Conservation (phyloP, 2,888 invertebrate genomes). For the Entomobrya multifasciata region DNA sequence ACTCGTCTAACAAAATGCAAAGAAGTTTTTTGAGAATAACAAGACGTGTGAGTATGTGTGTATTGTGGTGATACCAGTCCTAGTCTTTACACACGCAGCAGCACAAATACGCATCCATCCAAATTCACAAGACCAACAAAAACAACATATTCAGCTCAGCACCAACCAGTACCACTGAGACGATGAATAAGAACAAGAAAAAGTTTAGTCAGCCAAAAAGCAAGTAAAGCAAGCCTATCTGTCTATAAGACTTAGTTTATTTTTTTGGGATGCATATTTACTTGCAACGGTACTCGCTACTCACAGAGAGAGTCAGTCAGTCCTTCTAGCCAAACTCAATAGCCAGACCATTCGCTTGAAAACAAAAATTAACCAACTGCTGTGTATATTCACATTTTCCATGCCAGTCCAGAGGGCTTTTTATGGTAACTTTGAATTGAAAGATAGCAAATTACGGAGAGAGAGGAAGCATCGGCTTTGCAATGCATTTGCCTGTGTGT, state of each 20-base stretch:
- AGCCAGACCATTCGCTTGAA: neutral
- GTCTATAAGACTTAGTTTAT: neutral
- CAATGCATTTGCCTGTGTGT: slow-evolving; percentile 36
- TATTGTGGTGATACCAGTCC: slow-evolving; percentile 57
- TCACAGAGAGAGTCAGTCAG: too few species aligned
- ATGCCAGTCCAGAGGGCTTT: slow-evolving; percentile 42
- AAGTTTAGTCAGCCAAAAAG: neutral
- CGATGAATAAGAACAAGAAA: too few species aligned
- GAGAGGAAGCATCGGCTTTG: neutral
- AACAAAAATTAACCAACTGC: slow-evolving; percentile 6
- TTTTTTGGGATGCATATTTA: neutral
- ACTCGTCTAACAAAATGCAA: slow-evolving; percentile 4
- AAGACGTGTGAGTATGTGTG: slow-evolving; percentile 26
- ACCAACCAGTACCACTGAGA: neutral
- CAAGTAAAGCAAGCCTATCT: neutral
- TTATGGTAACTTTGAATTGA: slow-evolving; percentile 50
- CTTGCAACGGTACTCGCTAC: too few species aligned
- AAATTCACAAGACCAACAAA: neutral
- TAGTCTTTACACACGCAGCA: slow-evolving; percentile 60
- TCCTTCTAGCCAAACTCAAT: neutral
- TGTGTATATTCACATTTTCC: neutral
- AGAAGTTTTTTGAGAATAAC: slow-evolving; percentile 6
- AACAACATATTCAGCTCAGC: neutral
- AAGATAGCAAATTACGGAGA: slow-evolving; percentile 63
- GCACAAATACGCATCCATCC: slow-evolving; percentile 23